Percentiles rank a stretch among this genome's conserved stretches.
Evolutionary conservation across 1,140 invertebrate species (phyloP).

Genomic region (Brachionus rotundiformis): DNA sequence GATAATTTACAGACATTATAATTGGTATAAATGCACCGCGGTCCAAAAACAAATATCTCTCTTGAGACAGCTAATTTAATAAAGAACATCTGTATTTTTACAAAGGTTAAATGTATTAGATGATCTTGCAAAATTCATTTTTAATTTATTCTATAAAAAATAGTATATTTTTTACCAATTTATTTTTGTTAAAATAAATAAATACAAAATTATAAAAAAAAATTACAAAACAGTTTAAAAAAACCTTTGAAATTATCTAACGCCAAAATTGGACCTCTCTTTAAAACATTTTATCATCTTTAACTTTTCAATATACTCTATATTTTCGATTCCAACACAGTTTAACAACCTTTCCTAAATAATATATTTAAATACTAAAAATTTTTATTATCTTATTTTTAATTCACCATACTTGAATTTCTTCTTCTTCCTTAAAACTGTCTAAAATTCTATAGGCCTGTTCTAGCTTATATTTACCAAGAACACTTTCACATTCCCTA

Average conservation of each 20-base stretch:
- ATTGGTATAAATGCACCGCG: too few species aligned
- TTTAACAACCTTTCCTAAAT: neutral
- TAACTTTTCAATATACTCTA: conserved; percentile 2
- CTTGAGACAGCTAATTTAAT: too few species aligned
- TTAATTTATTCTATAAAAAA: too few species aligned
- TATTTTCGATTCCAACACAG: neutral
- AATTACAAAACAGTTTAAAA: neutral
- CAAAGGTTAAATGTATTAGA: too few species aligned
- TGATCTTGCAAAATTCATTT: too few species aligned
- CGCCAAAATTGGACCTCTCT: neutral
- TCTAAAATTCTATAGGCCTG: conserved; percentile 61
- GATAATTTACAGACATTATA: too few species aligned
- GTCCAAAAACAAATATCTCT: too few species aligned
- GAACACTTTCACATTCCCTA: conserved; percentile 61
- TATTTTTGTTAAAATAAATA: neutral
- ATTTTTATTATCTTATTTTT: neutral
- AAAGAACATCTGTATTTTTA: too few species aligned
- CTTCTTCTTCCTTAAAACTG: conserved; percentile 62
- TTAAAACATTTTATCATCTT: conserved; percentile 5
- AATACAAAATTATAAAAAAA: neutral
- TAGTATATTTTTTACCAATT: neutral
- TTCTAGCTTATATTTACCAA: conserved; percentile 59
- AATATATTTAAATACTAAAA: neutral
- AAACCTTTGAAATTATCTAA: neutral
- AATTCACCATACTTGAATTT: conserved; percentile 20